Conservation (phyloP, 2,888 invertebrate genomes). For the Pristionchus entomophagus region DNA sequence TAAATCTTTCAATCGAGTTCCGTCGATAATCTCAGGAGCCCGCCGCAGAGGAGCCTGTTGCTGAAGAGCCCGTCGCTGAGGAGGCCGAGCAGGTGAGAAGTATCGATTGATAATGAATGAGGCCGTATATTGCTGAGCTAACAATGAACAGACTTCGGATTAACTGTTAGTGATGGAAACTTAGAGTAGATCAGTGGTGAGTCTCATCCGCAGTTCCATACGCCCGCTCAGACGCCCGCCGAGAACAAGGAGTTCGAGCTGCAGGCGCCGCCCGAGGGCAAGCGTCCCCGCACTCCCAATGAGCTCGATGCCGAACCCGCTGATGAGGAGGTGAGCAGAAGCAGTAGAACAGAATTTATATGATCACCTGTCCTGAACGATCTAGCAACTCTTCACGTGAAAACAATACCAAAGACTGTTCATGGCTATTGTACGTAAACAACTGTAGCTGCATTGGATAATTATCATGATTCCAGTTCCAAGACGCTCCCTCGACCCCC, state of each 20-base stretch:
- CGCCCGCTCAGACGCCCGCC: constrained; percentile 42
- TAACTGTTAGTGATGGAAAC: too few relatives aligned
- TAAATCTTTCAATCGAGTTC: too few relatives aligned
- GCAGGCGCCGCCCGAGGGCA: constrained; percentile 72
- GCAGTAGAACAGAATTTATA: too few relatives aligned
- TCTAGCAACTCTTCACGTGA: too few relatives aligned
- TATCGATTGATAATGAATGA: background rate
- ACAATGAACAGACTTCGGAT: too few relatives aligned
- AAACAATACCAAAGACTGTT: too few relatives aligned
- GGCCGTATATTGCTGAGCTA: too few relatives aligned
- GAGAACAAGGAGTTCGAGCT: constrained; percentile 70
- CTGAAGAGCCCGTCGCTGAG: constrained; percentile 42
- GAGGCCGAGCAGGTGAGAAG: constrained; percentile 53
- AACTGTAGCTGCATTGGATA: too few relatives aligned
- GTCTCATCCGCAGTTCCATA: constrained; percentile 36
- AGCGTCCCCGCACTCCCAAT: constrained; percentile 73
- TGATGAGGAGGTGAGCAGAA: constrained; percentile 48
- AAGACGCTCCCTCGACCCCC: constrained; percentile 42
- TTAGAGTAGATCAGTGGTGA: background rate
- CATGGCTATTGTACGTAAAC: too few relatives aligned
- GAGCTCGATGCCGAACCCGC: constrained; percentile 66
- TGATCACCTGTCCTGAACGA: too few relatives aligned
- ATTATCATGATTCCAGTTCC: constrained; percentile 29
- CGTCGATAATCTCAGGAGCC: constrained; percentile 36
- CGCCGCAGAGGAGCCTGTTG: constrained; percentile 52